Conservation (phyloP, 2,797 vertebrate genomes). For the Pseudocheirus occidentalis region DNA sequence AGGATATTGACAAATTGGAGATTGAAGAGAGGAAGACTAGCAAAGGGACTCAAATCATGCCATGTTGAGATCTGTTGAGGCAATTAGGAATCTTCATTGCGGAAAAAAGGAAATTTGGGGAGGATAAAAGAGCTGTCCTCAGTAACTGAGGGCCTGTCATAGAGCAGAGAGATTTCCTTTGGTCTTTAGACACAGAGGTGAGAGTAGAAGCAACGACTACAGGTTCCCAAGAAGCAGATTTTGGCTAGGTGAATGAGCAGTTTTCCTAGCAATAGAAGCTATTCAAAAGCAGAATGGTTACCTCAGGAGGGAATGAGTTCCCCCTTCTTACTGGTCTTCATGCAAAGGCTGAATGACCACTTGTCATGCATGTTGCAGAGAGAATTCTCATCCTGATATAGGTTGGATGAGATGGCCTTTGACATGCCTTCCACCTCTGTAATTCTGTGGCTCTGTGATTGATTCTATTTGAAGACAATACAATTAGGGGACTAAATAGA, state of each 20-base stretch:
- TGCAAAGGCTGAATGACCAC: neutral
- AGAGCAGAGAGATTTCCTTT: neutral
- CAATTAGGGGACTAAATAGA: constrained; percentile 34
- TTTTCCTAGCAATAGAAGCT: neutral
- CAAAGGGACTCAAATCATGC: neutral
- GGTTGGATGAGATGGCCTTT: neutral
- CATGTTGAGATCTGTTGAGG: neutral
- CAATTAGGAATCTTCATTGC: neutral
- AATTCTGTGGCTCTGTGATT: neutral
- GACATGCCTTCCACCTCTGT: neutral
- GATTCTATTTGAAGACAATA: neutral
- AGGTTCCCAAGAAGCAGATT: neutral
- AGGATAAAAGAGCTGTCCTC: neutral
- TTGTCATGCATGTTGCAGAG: neutral
- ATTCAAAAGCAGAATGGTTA: neutral
- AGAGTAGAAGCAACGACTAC: neutral
- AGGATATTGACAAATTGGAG: neutral
- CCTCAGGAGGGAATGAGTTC: neutral
- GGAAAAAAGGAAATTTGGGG: neutral
- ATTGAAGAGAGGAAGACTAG: neutral
- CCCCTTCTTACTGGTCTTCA: neutral
- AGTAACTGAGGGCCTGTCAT: neutral
- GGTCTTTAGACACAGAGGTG: neutral
- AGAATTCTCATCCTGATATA: neutral
- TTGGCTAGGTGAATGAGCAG: neutral